A percentile compares a stretch with the other conserved stretches of the same genome.
Evolutionary conservation across 1,140 invertebrate genomes (phyloP).

Genomic region (Protaetia brevitarsis): DNA sequence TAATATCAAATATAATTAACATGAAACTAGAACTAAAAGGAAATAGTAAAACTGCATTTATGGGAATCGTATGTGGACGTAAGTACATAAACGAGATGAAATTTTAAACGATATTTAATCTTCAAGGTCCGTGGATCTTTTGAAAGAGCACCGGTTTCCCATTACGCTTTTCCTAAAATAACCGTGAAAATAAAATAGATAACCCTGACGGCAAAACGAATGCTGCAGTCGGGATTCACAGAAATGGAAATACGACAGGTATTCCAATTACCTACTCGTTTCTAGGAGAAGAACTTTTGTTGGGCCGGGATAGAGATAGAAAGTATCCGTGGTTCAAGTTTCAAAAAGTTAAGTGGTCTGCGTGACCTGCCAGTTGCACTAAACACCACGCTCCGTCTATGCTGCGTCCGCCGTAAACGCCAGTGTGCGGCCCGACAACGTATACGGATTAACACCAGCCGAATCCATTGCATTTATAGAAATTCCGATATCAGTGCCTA

Average conservation of each 20-base stretch:
- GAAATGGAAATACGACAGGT: constrained; percentile 6
- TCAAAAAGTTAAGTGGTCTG: neutral
- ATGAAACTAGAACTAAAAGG: no score
- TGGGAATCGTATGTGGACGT: no score
- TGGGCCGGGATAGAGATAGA: constrained; percentile 11
- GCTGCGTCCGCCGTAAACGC: neutral
- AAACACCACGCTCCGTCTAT: constrained; percentile 1
- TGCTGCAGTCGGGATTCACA: neutral
- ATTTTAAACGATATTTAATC: no score
- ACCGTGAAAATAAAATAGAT: no score
- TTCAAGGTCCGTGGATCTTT: no score
- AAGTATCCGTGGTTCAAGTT: neutral
- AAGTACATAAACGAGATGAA: no score
- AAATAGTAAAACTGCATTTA: no score
- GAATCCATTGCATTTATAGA: neutral
- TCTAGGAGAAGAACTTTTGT: constrained; percentile 2
- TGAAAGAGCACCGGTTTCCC: no score
- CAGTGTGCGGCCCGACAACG: neutral
- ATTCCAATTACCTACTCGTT: constrained; percentile 6
- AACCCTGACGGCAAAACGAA: no score
- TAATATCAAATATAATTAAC: no score
- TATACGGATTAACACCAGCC: neutral
- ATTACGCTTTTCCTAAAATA: no score
- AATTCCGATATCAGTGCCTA: constrained; percentile 13
- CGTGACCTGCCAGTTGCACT: constrained; percentile 10